Evolutionary conservation across 1,140 invertebrate species (phyloP).

Genomic region (Metaphire vulgaris): DNA sequence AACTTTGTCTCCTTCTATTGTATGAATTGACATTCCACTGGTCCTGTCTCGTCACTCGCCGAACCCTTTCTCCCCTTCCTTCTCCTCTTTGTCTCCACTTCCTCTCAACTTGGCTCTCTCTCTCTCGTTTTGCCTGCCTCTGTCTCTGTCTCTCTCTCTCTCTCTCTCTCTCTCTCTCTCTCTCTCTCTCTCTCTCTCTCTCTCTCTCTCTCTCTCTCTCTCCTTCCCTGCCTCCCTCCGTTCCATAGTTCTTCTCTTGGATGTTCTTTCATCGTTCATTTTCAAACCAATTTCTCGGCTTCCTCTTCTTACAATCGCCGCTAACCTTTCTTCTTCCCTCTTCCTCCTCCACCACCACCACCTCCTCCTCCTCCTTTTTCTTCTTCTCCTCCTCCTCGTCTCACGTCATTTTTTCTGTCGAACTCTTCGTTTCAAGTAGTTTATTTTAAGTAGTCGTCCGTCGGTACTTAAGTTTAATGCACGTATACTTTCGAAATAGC

Average conservation of each 20-base stretch:
- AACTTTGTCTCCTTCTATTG: too few relatives aligned
- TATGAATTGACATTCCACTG: too few relatives aligned
- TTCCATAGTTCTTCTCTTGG: not conserved
- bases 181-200: conserved; percentile 27
- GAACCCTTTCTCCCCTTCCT: too few relatives aligned
- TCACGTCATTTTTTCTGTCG: too few relatives aligned
- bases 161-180: conserved; percentile 12
- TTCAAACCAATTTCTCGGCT: not conserved
- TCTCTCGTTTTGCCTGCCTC: conserved; percentile 19
- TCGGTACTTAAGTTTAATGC: too few relatives aligned
- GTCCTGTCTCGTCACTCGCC: too few relatives aligned
- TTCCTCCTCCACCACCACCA: not conserved
- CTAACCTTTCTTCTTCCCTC: not conserved
- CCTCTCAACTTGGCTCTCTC: conserved; percentile 25
- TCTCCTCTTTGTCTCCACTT: conserved; percentile 28
- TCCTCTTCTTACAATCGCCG: not conserved
- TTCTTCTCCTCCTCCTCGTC: not conserved
- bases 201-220: conserved; percentile 19
- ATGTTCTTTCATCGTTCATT: not conserved
- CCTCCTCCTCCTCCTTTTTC: not conserved
- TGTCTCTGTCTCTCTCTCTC: conserved; percentile 26
- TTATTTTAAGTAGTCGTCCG: too few relatives aligned
- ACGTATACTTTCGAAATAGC: too few relatives aligned
- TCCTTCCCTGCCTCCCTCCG: not conserved
- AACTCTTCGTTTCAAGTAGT: too few relatives aligned